Base-by-base conservation (phyloP, 2,888 invertebrate species). In the Platynereis dumerilii region DNA sequence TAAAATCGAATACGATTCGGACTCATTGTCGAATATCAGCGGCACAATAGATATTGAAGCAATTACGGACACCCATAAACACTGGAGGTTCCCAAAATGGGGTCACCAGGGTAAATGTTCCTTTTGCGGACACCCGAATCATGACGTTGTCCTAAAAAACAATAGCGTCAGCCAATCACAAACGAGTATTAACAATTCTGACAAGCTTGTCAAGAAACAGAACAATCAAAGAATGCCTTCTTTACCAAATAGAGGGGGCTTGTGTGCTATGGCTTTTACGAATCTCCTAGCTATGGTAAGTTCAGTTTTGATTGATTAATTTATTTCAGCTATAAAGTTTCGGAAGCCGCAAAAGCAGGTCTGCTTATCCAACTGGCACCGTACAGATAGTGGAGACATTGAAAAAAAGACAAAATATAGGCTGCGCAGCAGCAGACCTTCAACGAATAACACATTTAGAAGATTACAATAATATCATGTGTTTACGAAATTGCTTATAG, bases 61-160 rank as follows among this genome's bases (percentile, higher is more conserved):
- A 3, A 20, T 55, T 7, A 55, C 55, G 17, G 55, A 55, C 55
- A 22, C 26, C 3, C 24, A 55, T 15, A 55, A 55, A 24, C 55
- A 55, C 26, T 55, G 55, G 55, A 2, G 24, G 26, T 55, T 55
- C 27, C 55, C 55, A 2, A 55, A 55, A 26, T 55, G 55, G 55
- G 55, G 55, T 22, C 22, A 17, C 7, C 24, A 20, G 12, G 24
- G 24, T 15, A 55, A 55, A 17, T 55, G 55, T 24, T 3, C 24
- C 12, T 22, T 55, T 26, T 55, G 55, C 27, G 55, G 34, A 34
- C 34, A 55, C 17, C 7, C 17, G 5, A 55, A 55, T 24, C 24
- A 24, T 17, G 17, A 55, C 7, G 5, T 22, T 48, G 48, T 48
- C 7, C n/a, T 7, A 48, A 48, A 20, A n/a, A 7, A 48, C n/a